Conservation (phyloP, 2,113 vertebrate species). For the Dromaius novaehollandiae region DNA sequence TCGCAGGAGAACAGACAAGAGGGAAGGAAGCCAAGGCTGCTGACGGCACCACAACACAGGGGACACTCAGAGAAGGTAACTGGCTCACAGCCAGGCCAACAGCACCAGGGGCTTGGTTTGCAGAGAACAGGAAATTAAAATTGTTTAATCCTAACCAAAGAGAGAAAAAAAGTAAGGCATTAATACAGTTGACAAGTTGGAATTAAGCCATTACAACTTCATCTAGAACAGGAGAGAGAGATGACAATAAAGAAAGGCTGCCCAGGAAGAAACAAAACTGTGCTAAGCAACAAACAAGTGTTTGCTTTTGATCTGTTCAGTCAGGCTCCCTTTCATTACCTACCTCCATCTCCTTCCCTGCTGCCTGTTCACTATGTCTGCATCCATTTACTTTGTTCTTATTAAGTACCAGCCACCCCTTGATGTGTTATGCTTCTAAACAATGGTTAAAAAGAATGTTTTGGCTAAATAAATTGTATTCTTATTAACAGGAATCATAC, state of each 20-base stretch:
- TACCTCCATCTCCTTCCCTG: neutral
- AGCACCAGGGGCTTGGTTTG: slow-evolving; percentile 72
- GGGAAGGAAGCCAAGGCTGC: slow-evolving; percentile 81
- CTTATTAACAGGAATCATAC: neutral
- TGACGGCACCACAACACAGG: slow-evolving; percentile 87
- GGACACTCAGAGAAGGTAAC: slow-evolving; percentile 80
- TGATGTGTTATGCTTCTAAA: neutral
- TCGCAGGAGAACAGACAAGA: slow-evolving; percentile 76
- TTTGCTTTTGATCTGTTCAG: neutral
- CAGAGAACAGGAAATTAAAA: slow-evolving; percentile 84
- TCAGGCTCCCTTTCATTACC: neutral
- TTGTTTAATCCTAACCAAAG: slow-evolving; percentile 75
- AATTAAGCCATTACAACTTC: neutral
- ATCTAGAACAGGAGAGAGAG: neutral
- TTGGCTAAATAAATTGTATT: neutral
- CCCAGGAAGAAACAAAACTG: neutral
- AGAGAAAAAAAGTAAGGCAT: slow-evolving; percentile 7
- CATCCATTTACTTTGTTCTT: neutral
- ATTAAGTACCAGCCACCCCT: neutral
- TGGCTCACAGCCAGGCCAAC: slow-evolving; percentile 64
- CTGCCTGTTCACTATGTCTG: neutral
- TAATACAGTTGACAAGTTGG: neutral
- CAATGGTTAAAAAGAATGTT: neutral
- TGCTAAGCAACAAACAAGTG: neutral
- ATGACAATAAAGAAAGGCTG: neutral